These are phyloP conservation scores for Thamnophis sirtalis DNA, from an alignment of 2,113 vertebrate species.

Conservation along the genomic window DNA sequence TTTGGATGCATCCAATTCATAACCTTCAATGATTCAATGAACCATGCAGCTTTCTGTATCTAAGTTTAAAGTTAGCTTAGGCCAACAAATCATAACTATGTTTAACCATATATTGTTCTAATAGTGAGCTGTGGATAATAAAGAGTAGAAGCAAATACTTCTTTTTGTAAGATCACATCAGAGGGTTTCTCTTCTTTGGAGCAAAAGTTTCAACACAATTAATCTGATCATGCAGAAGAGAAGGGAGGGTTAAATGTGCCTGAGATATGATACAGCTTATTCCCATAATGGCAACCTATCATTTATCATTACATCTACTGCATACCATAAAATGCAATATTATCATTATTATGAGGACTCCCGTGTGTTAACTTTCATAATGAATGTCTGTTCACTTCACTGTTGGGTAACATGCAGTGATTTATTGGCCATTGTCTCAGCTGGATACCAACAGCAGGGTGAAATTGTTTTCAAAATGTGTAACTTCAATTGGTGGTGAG, in stretches of 20 bases:
- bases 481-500: background rate
- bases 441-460: background rate
- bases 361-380: background rate
- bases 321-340: background rate
- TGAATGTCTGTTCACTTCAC: background rate
- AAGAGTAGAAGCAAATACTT: background rate
- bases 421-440: background rate
- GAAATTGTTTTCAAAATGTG: background rate
- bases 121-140: background rate
- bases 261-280: background rate
- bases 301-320: background rate
- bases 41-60: background rate
- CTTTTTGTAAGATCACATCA: background rate
- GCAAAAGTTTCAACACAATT: background rate
- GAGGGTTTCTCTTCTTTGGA: background rate
- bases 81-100: background rate
- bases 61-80: background rate
- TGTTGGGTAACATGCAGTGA: background rate
- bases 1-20: background rate
- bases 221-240: background rate
- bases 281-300: background rate
- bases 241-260: background rate
- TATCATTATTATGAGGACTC: background rate
- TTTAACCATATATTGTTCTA: background rate
- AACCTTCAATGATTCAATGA: background rate